Evolutionary conservation across 1,140 invertebrate genomes (phyloP), one percentile per base, ranked within the genome.

Genomic region (Diachasmimorpha longicaudata): DNA sequence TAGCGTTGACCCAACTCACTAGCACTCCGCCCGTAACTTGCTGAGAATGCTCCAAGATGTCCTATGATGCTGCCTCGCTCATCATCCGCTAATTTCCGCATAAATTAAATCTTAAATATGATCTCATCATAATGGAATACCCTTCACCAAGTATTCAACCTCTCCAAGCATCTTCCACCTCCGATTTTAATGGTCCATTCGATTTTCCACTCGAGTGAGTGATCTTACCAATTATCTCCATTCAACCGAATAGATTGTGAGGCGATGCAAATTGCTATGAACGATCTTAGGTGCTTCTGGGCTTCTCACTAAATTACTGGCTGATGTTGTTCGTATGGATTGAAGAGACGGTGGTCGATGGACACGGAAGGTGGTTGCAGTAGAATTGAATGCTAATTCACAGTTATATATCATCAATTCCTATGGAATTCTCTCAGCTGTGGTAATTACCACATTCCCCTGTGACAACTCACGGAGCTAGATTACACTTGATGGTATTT

Each of bases 171-270:
- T 63, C 58, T 23, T 63, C 23, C 10, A 8, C 58, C 58, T 4
- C 14, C 19, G 58, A 31, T 63, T 63, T 63, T 63, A 63, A 63
- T 63, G 58, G 58, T 63, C 58, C 11, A 63, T 63, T 63, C 58
- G 58, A 63, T 63, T 63, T 63, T 63, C 58, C 58, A 63, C 58
- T 63, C 13, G 58, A 25, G 19, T 25, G 58, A 63, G 21, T 63
- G 58, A 63, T 63, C 58, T 63, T 25, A 63, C 58, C 58, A 63
- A 63, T 63, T 63, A 63, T 63, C 58, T 21, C 21, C 23, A 63
- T 63, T 63, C 19, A 63, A 63, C 19, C 58, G 58, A 63, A 63
- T 63, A 63, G 58, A 63, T 63, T 31, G 21, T 63, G 58, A 63
- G 58, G 58, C 31, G 58, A 63, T 63, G 58, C 58, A 63, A 63